A percentile compares a stretch with the other conserved stretches of the same genome.
Conservation (phyloP, 2,888 invertebrate genomes). For the Adelphocoris suturalis region DNA sequence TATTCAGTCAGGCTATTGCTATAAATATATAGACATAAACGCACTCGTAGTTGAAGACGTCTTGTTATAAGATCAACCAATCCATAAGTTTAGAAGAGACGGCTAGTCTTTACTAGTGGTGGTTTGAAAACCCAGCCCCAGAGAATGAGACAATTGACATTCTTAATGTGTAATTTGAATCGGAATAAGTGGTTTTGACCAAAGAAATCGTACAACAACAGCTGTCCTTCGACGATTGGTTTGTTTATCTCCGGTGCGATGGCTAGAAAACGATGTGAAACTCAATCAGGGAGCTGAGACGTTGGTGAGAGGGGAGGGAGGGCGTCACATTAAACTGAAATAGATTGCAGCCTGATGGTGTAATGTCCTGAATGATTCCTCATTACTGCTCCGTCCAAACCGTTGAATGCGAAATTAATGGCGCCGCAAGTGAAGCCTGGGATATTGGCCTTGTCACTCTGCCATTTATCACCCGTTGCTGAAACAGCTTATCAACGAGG, state of each 20-base stretch:
- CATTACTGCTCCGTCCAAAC: slow-evolving; percentile 15
- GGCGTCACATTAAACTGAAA: slow-evolving; percentile 36
- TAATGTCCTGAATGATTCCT: slow-evolving; percentile 45
- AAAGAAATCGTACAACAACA: no score
- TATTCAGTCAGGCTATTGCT: no score
- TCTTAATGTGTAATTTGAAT: no score
- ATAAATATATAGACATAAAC: no score
- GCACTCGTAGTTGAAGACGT: no score
- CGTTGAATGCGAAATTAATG: slow-evolving; percentile 43
- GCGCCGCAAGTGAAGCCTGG: background rate
- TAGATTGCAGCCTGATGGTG: slow-evolving; percentile 44
- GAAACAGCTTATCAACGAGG: background rate
- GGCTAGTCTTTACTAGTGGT: no score
- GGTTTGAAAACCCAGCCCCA: no score
- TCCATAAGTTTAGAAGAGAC: no score
- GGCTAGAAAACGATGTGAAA: background rate
- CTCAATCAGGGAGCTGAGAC: slow-evolving; percentile 6
- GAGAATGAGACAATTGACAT: no score
- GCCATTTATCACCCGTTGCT: slow-evolving; percentile 17
- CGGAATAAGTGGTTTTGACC: no score
- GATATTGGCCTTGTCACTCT: slow-evolving; percentile 20
- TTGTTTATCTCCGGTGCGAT: slow-evolving; percentile 20
- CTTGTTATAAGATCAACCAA: no score
- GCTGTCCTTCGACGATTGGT: background rate
- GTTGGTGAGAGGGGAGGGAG: background rate